Conservation (phyloP, 2,888 invertebrate species). For the Gymnocheta viridis region DNA sequence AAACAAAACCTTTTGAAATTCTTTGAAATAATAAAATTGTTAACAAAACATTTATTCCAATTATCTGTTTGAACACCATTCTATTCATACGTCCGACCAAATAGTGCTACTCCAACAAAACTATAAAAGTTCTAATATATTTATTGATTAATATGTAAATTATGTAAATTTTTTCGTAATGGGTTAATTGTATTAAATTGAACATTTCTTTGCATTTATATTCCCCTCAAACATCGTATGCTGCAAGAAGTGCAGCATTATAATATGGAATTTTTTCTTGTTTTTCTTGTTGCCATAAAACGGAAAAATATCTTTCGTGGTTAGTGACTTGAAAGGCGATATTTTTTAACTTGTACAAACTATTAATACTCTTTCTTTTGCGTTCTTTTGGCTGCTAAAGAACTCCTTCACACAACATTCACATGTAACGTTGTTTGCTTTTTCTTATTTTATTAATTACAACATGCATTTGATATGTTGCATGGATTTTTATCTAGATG, state of each 20-base stretch:
- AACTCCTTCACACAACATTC: neutral
- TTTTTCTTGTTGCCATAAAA: constrained; percentile 41
- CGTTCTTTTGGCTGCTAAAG: constrained; percentile 10
- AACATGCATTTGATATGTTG: constrained; percentile 62
- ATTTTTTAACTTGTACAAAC: constrained; percentile 80
- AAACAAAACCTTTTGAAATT: no score
- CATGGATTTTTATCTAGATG: constrained; percentile 31
- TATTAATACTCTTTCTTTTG: constrained; percentile 77
- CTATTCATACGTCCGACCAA: no score
- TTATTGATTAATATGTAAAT: neutral
- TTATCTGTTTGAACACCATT: no score
- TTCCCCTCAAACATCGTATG: constrained; percentile 38
- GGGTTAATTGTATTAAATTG: constrained; percentile 55
- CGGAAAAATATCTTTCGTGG: constrained; percentile 79
- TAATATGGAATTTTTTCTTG: constrained; percentile 12
- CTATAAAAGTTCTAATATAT: neutral
- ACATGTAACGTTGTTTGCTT: constrained; percentile 58
- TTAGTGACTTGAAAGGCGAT: constrained; percentile 79
- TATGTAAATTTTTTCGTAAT: neutral
- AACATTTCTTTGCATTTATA: constrained; percentile 37
- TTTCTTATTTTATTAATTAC: constrained; percentile 64
- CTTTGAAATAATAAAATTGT: no score
- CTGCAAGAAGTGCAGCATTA: neutral
- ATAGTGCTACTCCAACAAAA: no score
- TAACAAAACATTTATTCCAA: no score